phyloP scores from a whole-genome alignment of 1,140 invertebrate species.

The Ladona fulva region DNA sequence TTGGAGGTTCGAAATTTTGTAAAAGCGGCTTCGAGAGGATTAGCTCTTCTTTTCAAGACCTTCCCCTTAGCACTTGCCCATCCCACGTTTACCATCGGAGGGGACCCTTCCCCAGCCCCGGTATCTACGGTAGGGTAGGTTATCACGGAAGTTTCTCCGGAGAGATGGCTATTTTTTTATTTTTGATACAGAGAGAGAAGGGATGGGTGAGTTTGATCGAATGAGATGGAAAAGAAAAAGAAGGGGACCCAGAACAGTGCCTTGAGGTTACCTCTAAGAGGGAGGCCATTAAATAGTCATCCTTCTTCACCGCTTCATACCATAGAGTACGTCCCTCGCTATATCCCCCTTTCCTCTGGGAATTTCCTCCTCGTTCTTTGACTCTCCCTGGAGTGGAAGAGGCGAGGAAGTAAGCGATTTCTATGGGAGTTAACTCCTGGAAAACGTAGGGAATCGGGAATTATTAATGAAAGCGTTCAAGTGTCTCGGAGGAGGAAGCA shows the following conservation, averaged over 20 bases:
- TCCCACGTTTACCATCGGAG: no score
- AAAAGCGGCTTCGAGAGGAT: no score
- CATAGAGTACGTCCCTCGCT: background rate
- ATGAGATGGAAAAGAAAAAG: background rate
- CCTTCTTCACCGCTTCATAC: background rate
- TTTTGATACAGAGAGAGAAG: background rate
- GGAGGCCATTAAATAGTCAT: background rate
- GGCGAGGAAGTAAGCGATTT: background rate
- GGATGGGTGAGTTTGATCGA: background rate
- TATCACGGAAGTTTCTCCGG: no score
- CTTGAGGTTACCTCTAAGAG: background rate
- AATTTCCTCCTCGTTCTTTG: background rate
- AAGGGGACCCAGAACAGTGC: no score
- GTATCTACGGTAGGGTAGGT: no score
- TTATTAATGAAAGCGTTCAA: constrained; percentile 21
- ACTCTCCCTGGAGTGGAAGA: background rate
- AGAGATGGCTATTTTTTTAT: no score
- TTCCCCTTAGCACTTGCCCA: no score
- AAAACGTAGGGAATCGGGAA: constrained; percentile 13
- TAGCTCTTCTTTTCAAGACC: no score
- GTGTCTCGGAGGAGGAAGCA: constrained; percentile 22
- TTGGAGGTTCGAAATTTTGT: no score
- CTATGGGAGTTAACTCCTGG: background rate
- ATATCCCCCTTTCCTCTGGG: background rate
- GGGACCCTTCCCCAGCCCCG: no score